Base-by-base conservation (phyloP, 2,797 vertebrate species). In the Coregonus suidteri region DNA sequence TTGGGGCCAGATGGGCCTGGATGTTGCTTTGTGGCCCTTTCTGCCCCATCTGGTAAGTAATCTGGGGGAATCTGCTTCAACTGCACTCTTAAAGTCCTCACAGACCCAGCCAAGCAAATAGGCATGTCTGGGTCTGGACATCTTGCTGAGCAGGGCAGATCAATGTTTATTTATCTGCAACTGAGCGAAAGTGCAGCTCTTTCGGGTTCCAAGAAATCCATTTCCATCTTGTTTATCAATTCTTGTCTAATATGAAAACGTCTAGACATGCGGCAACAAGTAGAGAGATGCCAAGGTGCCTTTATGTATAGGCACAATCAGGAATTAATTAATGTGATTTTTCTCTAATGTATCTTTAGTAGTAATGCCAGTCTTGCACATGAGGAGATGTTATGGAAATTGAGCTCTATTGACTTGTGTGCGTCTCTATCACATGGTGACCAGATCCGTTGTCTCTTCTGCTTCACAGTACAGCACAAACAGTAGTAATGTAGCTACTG, bases 151-250 rank as follows among this genome's bases (percentile, higher is more conserved):
- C 47, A 2, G 82, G 68, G 72, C 74, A 87, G 89, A 92, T 94
- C 86, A 52, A 91, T 93, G 87, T 80, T 83, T 87, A 81, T 86
- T 88, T 85, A 88, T 90, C 87, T 87, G 84, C 89, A 86, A 91
- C 88, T 87, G 82, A 81, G 85, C 76, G 81, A 82, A 92, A 89
- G 82, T 77, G 84, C 83, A 81, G 79, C 51, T 73, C 75, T 84
- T 85, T 89, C 82, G 84, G 72, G 80, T 77, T 85, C 84, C 80
- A 84, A 83, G 81, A 88, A 87, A 78, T 79, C 77, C 74, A 66
- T 75, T 79, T 77, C 86, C 79, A 80, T 56, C 74, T 14, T 78
- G 90, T 82, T 73, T 77, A 91, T 88, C 78, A 56, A 71, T 74
- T 72, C 66, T 81, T 79, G 78, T 25, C 4, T 73, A 77, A 15